These are phyloP conservation scores for Chelon labrosus DNA, from an alignment of 2,797 vertebrate genomes.

Conservation along the genomic window DNA sequence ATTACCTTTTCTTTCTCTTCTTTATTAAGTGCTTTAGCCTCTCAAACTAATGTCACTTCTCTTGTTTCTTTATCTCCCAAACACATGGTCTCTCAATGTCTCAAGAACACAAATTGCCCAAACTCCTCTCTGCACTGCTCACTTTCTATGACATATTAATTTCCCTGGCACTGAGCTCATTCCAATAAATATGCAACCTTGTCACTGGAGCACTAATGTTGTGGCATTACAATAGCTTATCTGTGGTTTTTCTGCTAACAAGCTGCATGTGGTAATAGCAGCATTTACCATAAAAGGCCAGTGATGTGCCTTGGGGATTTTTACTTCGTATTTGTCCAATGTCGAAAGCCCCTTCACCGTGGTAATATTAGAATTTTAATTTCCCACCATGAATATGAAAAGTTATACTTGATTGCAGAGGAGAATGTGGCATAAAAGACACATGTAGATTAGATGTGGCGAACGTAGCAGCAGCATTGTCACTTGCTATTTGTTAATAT, in stretches of 20 bases:
- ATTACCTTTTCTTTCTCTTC: slow-evolving; percentile 22
- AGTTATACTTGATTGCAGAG: slow-evolving; percentile 33
- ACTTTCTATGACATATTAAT: slow-evolving; percentile 39
- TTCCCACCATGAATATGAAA: slow-evolving; percentile 18
- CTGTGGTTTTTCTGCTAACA: slow-evolving; percentile 34
- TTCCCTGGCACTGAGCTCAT: slow-evolving; percentile 27
- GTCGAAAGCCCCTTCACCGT: neutral
- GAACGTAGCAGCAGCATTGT: slow-evolving; percentile 33
- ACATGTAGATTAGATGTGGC: slow-evolving; percentile 40
- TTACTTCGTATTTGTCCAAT: slow-evolving; percentile 24
- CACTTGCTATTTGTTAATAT: slow-evolving; percentile 57
- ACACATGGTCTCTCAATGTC: slow-evolving; percentile 45
- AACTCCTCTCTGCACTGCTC: slow-evolving; percentile 29
- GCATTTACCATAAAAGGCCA: slow-evolving; percentile 25
- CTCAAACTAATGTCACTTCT: slow-evolving; percentile 34
- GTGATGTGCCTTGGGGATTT: neutral
- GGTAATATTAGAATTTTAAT: slow-evolving; percentile 24
- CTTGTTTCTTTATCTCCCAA: slow-evolving; percentile 48
- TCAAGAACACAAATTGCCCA: slow-evolving; percentile 35
- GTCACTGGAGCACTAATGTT: slow-evolving; percentile 9
- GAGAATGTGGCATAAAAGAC: slow-evolving; percentile 43
- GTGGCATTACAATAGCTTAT: slow-evolving; percentile 39
- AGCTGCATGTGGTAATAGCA: slow-evolving; percentile 16
- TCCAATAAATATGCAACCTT: slow-evolving; percentile 41
- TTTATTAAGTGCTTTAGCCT: slow-evolving; percentile 13